Evolutionary conservation across 2,888 invertebrate genomes (phyloP).

Genomic region (Mylabris sibirica): DNA sequence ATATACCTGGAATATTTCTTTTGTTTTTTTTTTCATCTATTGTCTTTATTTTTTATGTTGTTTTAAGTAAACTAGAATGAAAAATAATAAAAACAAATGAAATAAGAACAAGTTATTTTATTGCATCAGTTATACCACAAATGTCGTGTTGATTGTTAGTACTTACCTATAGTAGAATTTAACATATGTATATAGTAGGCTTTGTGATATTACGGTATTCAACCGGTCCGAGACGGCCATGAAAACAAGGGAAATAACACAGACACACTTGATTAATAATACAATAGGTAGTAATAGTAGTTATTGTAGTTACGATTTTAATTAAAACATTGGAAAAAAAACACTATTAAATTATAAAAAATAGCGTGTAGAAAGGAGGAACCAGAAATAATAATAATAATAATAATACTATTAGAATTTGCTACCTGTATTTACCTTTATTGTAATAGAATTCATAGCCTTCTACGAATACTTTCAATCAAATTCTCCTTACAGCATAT

Average conservation of each 20-base stretch:
- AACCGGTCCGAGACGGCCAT: conserved; percentile 11
- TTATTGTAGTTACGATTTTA: background rate
- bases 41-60: too few species aligned
- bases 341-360: background rate
- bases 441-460: background rate
- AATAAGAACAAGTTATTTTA: too few species aligned
- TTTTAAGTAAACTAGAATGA: too few species aligned
- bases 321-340: background rate
- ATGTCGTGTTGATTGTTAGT: too few species aligned
- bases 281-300: background rate
- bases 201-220: background rate
- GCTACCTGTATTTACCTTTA: conserved; percentile 8
- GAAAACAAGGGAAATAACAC: conserved; percentile 9
- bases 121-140: too few species aligned
- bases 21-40: too few species aligned
- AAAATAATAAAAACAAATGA: too few species aligned
- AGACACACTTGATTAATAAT: conserved; percentile 6
- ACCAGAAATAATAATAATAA: background rate
- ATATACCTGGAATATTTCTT: too few species aligned
- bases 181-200: background rate
- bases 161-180: background rate
- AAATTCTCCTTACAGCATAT: background rate
- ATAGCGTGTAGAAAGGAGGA: background rate
- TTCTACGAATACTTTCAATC: conserved; percentile 1
- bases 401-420: background rate